These are phyloP conservation scores for Schlechtendalia chinensis DNA, from an alignment of 1,140 invertebrate genomes.

Conservation along the genomic window DNA sequence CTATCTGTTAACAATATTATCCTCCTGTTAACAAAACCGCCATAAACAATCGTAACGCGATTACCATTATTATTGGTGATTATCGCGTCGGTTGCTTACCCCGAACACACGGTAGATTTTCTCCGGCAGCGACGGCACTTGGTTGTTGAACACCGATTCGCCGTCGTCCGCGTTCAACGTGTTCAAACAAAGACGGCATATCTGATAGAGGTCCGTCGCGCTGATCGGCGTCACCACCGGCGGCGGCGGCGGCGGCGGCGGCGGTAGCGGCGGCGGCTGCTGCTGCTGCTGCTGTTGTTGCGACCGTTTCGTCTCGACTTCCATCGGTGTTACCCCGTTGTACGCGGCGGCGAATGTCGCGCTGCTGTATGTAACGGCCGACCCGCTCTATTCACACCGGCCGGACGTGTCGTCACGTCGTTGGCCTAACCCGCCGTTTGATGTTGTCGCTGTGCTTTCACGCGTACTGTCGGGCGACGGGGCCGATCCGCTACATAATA, in stretches of 20 bases:
- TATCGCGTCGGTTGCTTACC: constrained; percentile 4
- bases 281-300: too few species aligned
- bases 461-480: neutral
- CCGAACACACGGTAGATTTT: constrained; percentile 45
- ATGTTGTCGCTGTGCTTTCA: neutral
- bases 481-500: constrained; percentile 26
- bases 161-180: constrained; percentile 32
- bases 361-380: neutral
- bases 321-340: neutral
- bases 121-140: constrained; percentile 41
- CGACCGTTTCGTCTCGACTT: neutral
- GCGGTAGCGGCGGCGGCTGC: neutral
- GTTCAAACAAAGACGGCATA: constrained; percentile 35
- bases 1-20: constrained; percentile 49
- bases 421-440: too few species aligned
- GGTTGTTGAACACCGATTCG: constrained; percentile 43
- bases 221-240: neutral
- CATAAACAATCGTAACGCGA: constrained; percentile 36
- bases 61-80: too few species aligned
- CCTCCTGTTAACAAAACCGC: constrained; percentile 42
- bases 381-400: neutral
- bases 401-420: too few species aligned
- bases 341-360: neutral
- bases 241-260: neutral
- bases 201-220: constrained; percentile 26